Base-by-base conservation (phyloP, 2,888 invertebrate species). In the Troides aeacus region DNA sequence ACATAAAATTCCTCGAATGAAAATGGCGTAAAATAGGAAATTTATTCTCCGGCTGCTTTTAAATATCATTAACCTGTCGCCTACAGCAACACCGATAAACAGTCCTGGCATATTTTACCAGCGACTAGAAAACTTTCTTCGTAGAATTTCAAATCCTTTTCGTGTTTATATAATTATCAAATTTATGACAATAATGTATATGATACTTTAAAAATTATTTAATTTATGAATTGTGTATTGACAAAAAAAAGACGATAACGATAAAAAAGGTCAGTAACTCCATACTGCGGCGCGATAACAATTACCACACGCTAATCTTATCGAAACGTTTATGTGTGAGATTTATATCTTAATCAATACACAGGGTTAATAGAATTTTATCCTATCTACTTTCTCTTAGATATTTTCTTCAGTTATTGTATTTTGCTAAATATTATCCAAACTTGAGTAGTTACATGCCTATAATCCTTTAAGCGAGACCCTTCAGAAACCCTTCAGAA, bases 61-160 rank as follows among this genome's bases (percentile, higher is more conserved):
- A 62, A 67, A 62, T 67, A 62, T 62, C 56, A 67, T 67, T 66
- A 66, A 66, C 61, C 53, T 62, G 66, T 66, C 66, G 53, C 60
- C 30, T 24, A 61, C 66, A 66, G 50, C 66, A 61, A 60, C 50
- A 30, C 46, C 53, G 66, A 61, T 60, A 66, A 66, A 53, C 59
- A 61, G 36, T 50, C 50, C 61, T 60, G 66, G 50, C 66, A 58
- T 53, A 66, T 60, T 60, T 60, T 60, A 50, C 50, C 12, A 36
- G 36, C 50, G n/a, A 66, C 30, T 21, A 53, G 66, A 21, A 66
- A 60, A 61, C 36, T 53, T 60, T 60, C 60, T 66, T 66, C 17
- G 18, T 30, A 36, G 30, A 36, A 60, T 66, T 60, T 66, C 50
- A 66, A 60, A 60, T 30, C 36, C 50, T 60, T 59, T 8, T 18